Conservation (phyloP, 2,888 invertebrate species). For the Campoletis raptor region DNA sequence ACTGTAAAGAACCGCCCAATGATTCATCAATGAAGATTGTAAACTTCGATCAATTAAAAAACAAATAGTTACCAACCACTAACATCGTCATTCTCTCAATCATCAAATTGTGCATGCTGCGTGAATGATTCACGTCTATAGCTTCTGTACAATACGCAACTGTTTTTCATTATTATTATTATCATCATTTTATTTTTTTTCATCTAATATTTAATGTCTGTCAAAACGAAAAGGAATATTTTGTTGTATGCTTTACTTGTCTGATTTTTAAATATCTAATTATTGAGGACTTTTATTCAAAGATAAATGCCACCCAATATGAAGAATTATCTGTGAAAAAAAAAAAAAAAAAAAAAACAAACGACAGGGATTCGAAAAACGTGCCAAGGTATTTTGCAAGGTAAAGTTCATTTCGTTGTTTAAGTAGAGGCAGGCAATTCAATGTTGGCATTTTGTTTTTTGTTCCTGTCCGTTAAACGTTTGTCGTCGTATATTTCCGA, state of each 20-base stretch:
- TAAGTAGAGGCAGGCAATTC: not conserved
- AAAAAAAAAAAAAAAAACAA: not conserved
- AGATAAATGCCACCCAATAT: conserved; percentile 13
- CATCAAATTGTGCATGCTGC: not conserved
- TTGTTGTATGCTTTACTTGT: not conserved
- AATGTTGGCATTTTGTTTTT: conserved; percentile 13
- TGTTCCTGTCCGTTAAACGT: not conserved
- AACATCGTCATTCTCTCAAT: not conserved
- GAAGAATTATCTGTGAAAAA: conserved; percentile 42
- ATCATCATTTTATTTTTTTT: not conserved
- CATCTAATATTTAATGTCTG: not conserved
- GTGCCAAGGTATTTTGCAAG: conserved; percentile 53
- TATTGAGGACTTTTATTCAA: conserved; percentile 1
- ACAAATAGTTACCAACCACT: not conserved
- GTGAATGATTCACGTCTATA: not conserved
- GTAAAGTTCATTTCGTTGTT: conserved; percentile 43
- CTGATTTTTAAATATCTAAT: conserved; percentile 14
- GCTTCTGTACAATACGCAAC: conserved; percentile 3
- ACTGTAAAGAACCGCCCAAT: not conserved
- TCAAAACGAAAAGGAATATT: not conserved
- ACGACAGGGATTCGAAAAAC: not conserved
- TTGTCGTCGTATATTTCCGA: not conserved
- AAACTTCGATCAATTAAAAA: not conserved
- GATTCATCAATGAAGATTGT: conserved; percentile 52
- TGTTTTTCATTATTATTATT: not conserved